phyloP scores from a whole-genome alignment of 2,113 vertebrate genomes.

The Amia ocellicauda region DNA sequence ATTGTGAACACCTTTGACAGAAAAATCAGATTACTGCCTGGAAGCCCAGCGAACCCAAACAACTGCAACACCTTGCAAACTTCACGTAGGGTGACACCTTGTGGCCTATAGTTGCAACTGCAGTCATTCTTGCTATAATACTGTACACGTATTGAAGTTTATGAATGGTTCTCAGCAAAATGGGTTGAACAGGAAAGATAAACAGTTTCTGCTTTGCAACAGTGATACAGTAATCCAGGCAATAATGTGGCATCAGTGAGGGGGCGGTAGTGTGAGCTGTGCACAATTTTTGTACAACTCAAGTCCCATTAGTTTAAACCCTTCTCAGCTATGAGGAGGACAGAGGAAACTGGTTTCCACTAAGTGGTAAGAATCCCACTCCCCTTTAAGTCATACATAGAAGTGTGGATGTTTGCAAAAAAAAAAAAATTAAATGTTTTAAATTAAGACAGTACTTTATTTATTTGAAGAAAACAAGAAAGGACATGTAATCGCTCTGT shows the following conservation, averaged over 20 bases:
- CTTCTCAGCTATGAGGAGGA: not conserved
- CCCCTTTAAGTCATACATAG: too few species aligned
- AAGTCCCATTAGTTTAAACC: too few species aligned
- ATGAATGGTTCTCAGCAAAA: not conserved
- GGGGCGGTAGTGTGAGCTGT: too few species aligned
- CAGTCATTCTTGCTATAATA: not conserved
- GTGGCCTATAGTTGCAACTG: not conserved
- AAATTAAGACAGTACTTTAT: too few species aligned
- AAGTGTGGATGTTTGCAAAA: too few species aligned
- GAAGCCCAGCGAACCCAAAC: too few species aligned
- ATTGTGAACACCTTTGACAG: not conserved
- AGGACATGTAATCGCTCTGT: too few species aligned
- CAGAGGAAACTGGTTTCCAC: too few species aligned
- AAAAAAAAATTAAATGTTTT: too few species aligned
- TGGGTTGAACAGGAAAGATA: not conserved
- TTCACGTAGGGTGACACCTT: conserved; percentile 1
- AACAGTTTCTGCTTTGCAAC: not conserved
- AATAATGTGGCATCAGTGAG: not conserved
- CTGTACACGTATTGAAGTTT: not conserved
- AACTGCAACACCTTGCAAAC: not conserved
- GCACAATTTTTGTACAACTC: not conserved
- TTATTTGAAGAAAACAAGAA: too few species aligned
- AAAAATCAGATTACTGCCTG: not conserved
- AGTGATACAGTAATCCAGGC: not conserved
- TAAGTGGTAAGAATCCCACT: too few species aligned